A percentile compares a stretch with the other conserved stretches of the same genome.
Evolutionary conservation across 2,888 invertebrate genomes (phyloP).

Genomic region (Philereme vetulata): DNA sequence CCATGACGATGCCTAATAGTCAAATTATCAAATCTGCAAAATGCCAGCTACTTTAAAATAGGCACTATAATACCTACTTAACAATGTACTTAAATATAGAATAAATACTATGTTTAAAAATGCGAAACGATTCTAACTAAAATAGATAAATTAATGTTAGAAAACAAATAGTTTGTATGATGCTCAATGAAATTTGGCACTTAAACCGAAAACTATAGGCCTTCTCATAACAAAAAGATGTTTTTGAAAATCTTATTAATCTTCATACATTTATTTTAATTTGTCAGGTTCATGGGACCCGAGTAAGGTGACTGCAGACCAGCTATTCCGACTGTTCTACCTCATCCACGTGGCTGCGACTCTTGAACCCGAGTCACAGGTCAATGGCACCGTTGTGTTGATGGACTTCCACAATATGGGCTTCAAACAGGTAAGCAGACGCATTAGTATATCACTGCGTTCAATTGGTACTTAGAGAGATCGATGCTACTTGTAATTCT

Average conservation of each 20-base stretch:
- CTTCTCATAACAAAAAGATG: too few relatives aligned
- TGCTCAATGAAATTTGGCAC: too few relatives aligned
- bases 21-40: not conserved
- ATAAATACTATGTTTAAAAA: too few relatives aligned
- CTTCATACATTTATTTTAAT: too few relatives aligned
- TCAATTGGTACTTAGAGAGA: too few relatives aligned
- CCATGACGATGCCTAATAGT: not conserved
- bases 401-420: slow-evolving; percentile 92
- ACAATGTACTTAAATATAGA: too few relatives aligned
- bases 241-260: too few relatives aligned
- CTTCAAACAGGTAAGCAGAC: slow-evolving; percentile 86
- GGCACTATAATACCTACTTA: not conserved
- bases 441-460: not conserved
- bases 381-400: slow-evolving; percentile 91
- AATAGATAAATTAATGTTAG: not conserved
- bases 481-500: too few relatives aligned
- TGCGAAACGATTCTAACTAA: not conserved
- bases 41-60: not conserved
- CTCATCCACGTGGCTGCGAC: slow-evolving; percentile 90
- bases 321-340: slow-evolving; percentile 91
- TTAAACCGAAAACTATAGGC: too few relatives aligned
- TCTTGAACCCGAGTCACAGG: slow-evolving; percentile 87
- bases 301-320: slow-evolving; percentile 88
- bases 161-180: too few relatives aligned
- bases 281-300: slow-evolving; percentile 88